Conservation (phyloP, 1,140 invertebrate species). For the Pygmarrhopalites habei region DNA sequence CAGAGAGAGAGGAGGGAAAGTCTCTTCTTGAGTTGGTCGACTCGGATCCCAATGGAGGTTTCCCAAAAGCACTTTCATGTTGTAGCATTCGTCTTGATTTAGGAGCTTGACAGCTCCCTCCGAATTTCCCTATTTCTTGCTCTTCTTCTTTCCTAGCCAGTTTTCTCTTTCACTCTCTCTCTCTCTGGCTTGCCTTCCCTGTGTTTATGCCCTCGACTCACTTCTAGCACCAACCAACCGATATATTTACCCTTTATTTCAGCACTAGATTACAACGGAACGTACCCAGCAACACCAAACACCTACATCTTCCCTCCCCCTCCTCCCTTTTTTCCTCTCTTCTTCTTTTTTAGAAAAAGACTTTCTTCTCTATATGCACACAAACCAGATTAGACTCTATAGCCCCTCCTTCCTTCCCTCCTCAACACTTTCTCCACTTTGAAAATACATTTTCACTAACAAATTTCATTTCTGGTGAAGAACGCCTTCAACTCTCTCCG, state of each 20-base stretch:
- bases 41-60: slow-evolving; percentile 37
- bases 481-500: too few relatives aligned
- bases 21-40: slow-evolving; percentile 15
- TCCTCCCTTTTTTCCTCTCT: neutral
- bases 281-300: neutral
- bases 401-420: neutral
- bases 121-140: slow-evolving; percentile 34
- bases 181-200: slow-evolving; percentile 14
- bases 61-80: slow-evolving; percentile 40
- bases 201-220: neutral
- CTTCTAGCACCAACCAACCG: slow-evolving; percentile 10
- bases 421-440: slow-evolving; percentile 1
- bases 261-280: slow-evolving; percentile 3
- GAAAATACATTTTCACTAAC: slow-evolving; percentile 10
- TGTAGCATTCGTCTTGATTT: slow-evolving; percentile 41
- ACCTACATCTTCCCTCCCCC: neutral
- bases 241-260: slow-evolving; percentile 28
- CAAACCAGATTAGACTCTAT: neutral
- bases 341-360: too few relatives aligned
- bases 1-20: slow-evolving; percentile 12
- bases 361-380: too few relatives aligned
- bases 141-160: neutral
- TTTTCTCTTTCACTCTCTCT: slow-evolving; percentile 33
- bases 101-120: slow-evolving; percentile 37
- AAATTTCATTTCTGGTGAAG: slow-evolving; percentile 27